Conservation (phyloP, 2,888 invertebrate species). For the Ariolimax columbianus region DNA sequence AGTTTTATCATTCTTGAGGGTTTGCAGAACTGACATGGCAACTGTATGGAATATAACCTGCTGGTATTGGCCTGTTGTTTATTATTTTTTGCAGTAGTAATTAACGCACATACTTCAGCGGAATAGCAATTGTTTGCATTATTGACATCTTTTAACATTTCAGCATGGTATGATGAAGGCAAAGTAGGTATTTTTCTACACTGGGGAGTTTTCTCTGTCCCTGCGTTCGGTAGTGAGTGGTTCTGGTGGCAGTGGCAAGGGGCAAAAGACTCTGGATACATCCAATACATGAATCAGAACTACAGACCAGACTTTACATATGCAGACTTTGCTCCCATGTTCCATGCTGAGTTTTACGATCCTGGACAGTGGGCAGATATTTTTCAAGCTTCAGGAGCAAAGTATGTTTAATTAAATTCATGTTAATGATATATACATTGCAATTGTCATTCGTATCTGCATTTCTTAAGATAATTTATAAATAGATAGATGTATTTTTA, state of each 20-base stretch:
- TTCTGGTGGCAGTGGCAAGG: slow-evolving; percentile 90
- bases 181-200: slow-evolving; percentile 80
- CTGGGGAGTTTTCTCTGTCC: slow-evolving; percentile 80
- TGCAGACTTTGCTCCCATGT: slow-evolving; percentile 91
- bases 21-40: too few species aligned
- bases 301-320: slow-evolving; percentile 92
- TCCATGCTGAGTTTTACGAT: slow-evolving; percentile 92
- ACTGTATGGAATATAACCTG: too few species aligned
- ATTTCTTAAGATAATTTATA: background rate
- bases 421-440: too few species aligned
- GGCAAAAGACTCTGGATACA: slow-evolving; percentile 61
- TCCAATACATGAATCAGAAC: slow-evolving; percentile 87
- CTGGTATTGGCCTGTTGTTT: too few species aligned
- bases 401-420: slow-evolving; percentile 80
- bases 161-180: slow-evolving; percentile 79
- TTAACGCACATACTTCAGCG: too few species aligned
- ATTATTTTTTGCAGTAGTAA: too few species aligned
- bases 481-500: too few species aligned
- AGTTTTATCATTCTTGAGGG: too few species aligned
- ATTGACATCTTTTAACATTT: slow-evolving; percentile 38
- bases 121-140: too few species aligned
- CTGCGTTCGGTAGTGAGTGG: slow-evolving; percentile 84
- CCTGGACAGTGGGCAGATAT: slow-evolving; percentile 90
- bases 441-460: too few species aligned
- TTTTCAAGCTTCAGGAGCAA: slow-evolving; percentile 90